Evolutionary conservation across 2,113 vertebrate genomes (phyloP).

Genomic region (Phrynosoma blainvillii): DNA sequence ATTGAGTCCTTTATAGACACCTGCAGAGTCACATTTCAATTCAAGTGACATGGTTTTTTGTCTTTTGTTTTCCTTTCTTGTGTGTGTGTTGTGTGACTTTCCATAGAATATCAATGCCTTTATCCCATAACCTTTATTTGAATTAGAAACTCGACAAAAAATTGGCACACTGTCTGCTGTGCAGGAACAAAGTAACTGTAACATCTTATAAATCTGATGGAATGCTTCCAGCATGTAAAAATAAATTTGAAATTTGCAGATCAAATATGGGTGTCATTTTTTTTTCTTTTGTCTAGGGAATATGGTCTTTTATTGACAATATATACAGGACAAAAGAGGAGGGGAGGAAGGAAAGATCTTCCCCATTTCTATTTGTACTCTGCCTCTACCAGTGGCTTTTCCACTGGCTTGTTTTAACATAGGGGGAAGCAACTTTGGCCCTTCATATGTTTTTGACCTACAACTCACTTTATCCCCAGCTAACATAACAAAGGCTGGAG

Average conservation of each 20-base stretch:
- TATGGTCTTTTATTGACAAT: background rate
- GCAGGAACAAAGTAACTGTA: background rate
- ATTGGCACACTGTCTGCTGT: background rate
- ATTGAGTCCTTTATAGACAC: background rate
- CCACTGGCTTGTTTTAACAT: background rate
- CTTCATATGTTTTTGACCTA: background rate
- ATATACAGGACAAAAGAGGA: background rate
- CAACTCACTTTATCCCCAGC: no score
- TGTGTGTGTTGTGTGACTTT: background rate
- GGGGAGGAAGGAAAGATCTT: no score
- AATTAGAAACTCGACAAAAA: constrained; percentile 1
- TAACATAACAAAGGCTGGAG: no score
- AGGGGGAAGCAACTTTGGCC: background rate
- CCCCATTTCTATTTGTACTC: no score
- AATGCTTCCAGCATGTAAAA: background rate
- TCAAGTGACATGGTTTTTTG: constrained; percentile 6
- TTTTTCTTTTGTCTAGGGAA: background rate
- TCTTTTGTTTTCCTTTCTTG: no score
- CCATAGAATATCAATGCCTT: constrained; percentile 1
- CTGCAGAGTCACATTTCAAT: background rate
- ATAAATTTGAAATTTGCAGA: background rate
- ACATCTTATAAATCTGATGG: constrained; percentile 24
- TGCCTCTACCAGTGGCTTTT: background rate
- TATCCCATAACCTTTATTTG: background rate
- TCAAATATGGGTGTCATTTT: background rate